Percentiles rank a stretch among this genome's conserved stretches.
Evolutionary conservation across 2,113 vertebrate species (phyloP).

Genomic region (Ctenodactylus gundi): DNA sequence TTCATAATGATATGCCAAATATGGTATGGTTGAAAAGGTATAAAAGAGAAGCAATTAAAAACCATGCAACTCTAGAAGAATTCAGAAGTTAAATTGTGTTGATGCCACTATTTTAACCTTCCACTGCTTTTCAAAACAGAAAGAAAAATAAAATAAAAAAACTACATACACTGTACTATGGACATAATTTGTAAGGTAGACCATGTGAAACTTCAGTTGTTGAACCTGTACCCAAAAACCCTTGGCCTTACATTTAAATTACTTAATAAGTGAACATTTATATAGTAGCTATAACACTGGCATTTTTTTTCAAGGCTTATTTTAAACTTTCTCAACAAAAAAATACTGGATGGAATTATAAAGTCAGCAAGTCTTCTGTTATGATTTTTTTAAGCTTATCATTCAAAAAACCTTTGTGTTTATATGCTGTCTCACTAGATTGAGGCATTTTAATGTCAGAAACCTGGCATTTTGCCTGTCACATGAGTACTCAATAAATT

Average conservation of each 20-base stretch:
- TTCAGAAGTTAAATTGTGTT: neutral
- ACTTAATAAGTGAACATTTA: too few relatives aligned
- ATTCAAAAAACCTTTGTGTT: constrained; percentile 58
- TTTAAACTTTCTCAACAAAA: constrained; percentile 43
- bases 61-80: neutral
- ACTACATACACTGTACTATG: neutral
- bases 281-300: neutral
- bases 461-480: constrained; percentile 72
- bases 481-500: constrained; percentile 65
- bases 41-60: neutral
- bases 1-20: neutral
- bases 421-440: constrained; percentile 48
- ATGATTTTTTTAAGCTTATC: constrained; percentile 55
- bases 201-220: neutral
- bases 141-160: neutral
- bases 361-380: constrained; percentile 36
- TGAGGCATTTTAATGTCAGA: constrained; percentile 60
- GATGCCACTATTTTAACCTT: neutral
- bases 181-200: constrained; percentile 17
- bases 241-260: constrained; percentile 26
- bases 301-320: neutral
- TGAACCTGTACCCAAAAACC: neutral
- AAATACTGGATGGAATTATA: constrained; percentile 45
- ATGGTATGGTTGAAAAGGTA: constrained; percentile 14
- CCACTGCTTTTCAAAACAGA: constrained; percentile 17